phyloP scores from a whole-genome alignment of 2,888 invertebrate species.

The Xylophagus ater region DNA sequence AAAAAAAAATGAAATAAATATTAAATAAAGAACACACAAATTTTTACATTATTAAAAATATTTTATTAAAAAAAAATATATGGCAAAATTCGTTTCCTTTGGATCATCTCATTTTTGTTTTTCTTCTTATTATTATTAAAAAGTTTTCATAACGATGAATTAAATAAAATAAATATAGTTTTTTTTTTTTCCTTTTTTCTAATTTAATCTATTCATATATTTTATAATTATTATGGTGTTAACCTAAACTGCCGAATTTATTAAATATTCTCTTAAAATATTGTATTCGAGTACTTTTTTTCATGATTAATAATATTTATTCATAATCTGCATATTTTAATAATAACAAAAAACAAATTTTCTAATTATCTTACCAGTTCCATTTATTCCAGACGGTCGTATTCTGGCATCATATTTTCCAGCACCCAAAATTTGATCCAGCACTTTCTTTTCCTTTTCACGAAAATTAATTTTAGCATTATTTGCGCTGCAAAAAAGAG shows the following conservation, averaged over 20 bases:
- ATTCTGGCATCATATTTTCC: constrained; percentile 87
- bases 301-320: no score
- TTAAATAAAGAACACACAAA: constrained; percentile 3
- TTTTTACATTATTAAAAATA: constrained; percentile 4
- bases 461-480: constrained; percentile 80
- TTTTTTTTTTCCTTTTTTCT: not conserved
- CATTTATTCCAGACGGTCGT: constrained; percentile 85
- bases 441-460: constrained; percentile 87
- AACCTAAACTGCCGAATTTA: no score
- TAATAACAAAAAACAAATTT: no score
- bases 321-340: no score
- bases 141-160: no score
- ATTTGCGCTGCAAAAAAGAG: constrained; percentile 51
- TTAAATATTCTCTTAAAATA: no score
- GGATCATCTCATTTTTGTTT: not conserved
- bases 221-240: no score
- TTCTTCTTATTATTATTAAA: not conserved
- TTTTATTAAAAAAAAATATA: no score
- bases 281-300: no score
- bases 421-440: constrained; percentile 85
- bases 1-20: not conserved
- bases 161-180: no score
- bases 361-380: constrained; percentile 62
- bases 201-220: no score
- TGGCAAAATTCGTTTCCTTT: no score